These are phyloP conservation scores for Pterocles burchelli DNA, from an alignment of 2,113 vertebrate genomes.

Conservation along the genomic window DNA sequence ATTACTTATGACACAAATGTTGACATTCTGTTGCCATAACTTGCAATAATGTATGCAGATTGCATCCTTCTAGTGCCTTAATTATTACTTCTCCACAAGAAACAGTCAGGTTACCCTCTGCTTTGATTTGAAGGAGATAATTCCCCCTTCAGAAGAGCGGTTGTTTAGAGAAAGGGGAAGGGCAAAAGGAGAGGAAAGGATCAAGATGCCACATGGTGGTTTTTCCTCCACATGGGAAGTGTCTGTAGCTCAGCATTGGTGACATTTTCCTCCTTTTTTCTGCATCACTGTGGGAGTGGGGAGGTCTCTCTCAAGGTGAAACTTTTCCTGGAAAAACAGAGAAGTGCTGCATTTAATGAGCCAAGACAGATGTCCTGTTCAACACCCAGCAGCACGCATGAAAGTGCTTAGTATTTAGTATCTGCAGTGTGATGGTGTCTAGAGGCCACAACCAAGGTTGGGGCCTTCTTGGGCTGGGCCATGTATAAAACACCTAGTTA, in stretches of 20 bases:
- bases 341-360: slow-evolving; percentile 56
- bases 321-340: slow-evolving; percentile 16
- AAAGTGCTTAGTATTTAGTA: slow-evolving; percentile 34
- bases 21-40: slow-evolving; percentile 85
- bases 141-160: slow-evolving; percentile 12
- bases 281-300: background rate
- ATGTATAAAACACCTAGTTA: slow-evolving; percentile 49
- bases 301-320: slow-evolving; percentile 55
- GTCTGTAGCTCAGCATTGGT: background rate
- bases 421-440: background rate
- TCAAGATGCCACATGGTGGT: accelerated
- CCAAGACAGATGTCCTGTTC: slow-evolving; percentile 49
- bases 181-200: background rate
- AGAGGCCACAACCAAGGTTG: slow-evolving; percentile 27
- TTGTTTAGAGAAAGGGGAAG: slow-evolving; percentile 33
- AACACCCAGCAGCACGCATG: background rate
- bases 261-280: background rate
- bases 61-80: slow-evolving; percentile 78
- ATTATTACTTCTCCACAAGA: slow-evolving; percentile 79
- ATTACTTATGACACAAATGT: slow-evolving; percentile 81
- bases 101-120: slow-evolving; percentile 77
- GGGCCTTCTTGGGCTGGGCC: slow-evolving; percentile 29
- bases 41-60: slow-evolving; percentile 84
- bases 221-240: background rate
- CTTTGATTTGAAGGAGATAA: slow-evolving; percentile 74